phyloP scores from a whole-genome alignment of 2,888 invertebrate genomes.

The Chymomyza procnemis region DNA sequence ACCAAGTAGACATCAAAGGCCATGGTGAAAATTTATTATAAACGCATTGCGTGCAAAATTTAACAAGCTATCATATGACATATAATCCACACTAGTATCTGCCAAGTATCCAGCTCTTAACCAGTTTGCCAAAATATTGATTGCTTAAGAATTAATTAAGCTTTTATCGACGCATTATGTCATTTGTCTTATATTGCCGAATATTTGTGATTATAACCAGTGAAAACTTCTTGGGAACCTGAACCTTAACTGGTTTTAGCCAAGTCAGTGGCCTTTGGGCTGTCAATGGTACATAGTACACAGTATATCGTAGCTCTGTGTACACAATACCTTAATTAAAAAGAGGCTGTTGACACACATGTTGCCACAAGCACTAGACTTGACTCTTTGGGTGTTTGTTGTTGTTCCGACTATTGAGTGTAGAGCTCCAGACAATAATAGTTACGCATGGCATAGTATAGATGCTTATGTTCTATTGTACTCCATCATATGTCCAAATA shows the following conservation, averaged over 20 bases:
- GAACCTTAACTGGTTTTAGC: conserved; percentile 46
- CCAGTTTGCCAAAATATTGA: background rate
- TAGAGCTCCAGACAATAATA: conserved; percentile 7
- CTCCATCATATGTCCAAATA: background rate
- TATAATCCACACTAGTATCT: background rate
- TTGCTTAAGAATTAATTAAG: background rate
- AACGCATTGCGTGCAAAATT: background rate
- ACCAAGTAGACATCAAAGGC: background rate
- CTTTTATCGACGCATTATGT: background rate
- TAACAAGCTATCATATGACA: background rate
- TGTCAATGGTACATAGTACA: background rate
- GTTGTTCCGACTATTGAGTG: conserved; percentile 18
- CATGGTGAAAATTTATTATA: no score
- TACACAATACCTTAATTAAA: conserved; percentile 1
- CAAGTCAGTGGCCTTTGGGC: conserved; percentile 27
- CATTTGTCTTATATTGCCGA: background rate
- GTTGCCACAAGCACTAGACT: background rate
- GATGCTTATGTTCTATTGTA: background rate
- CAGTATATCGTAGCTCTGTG: background rate
- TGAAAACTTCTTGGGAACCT: conserved; percentile 39
- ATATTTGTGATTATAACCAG: conserved; percentile 42
- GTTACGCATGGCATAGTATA: background rate
- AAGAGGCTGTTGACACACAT: conserved; percentile 1
- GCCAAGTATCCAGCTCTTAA: background rate
- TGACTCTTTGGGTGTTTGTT: conserved; percentile 28